These are phyloP conservation scores for Epsilonema sp. DNA, from an alignment of 2,888 invertebrate genomes.

Conservation along the genomic window DNA sequence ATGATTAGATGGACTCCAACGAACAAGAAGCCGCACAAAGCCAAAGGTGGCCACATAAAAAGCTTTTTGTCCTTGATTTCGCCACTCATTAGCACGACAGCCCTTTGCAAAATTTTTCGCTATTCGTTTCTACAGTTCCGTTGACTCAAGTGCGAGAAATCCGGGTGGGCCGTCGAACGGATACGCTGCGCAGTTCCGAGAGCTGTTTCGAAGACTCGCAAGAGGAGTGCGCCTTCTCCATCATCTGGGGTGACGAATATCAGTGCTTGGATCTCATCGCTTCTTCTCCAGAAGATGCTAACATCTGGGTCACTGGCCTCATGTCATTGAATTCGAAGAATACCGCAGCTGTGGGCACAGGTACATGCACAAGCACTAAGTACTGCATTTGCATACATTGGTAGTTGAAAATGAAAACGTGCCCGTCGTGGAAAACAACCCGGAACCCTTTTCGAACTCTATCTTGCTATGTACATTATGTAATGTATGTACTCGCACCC, in stretches of 20 bases:
- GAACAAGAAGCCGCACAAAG: slow-evolving; percentile 41
- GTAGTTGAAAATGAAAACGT: slow-evolving; percentile 35
- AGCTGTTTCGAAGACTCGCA: slow-evolving; percentile 17
- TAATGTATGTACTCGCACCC: too few relatives aligned
- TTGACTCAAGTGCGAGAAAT: slow-evolving; percentile 39
- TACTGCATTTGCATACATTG: slow-evolving; percentile 31
- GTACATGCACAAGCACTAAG: too few relatives aligned
- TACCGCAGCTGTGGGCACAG: too few relatives aligned
- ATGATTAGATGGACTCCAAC: slow-evolving; percentile 41
- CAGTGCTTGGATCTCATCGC: slow-evolving; percentile 41
- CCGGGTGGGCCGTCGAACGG: slow-evolving; percentile 38
- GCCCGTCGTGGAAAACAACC: slow-evolving; percentile 39
- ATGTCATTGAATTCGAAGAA: slow-evolving; percentile 19
- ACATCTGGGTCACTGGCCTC: slow-evolving; percentile 41
- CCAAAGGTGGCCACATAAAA: slow-evolving; percentile 33
- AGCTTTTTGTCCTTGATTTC: not conserved
- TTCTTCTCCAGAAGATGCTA: slow-evolving; percentile 39
- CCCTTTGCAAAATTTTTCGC: not conserved
- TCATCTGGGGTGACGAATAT: slow-evolving; percentile 40
- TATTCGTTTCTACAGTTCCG: not conserved
- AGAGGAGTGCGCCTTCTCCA: slow-evolving; percentile 41
- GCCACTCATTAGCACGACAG: not conserved
- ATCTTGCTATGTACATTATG: slow-evolving; percentile 40
- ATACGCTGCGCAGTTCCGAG: slow-evolving; percentile 35
- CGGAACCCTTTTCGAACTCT: slow-evolving; percentile 42